Evolutionary conservation across 2,113 vertebrate species (phyloP), one percentile per base, ranked within the genome.

Genomic region (Mus spicilegus): DNA sequence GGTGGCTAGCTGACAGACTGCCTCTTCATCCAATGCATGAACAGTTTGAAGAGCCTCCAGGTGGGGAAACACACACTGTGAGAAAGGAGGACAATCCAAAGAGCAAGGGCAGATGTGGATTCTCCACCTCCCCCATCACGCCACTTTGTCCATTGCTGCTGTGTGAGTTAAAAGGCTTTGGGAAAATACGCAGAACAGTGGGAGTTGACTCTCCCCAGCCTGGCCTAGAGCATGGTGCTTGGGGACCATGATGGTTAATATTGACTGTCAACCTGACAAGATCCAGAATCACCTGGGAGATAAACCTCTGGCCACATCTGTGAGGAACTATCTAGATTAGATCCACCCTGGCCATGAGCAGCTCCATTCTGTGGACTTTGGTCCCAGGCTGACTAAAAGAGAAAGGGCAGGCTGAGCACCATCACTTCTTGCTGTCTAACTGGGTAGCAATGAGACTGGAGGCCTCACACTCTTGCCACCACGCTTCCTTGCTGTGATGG

Each of bases 151-250:
- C 72, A 30, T 39, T 81, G n/a, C 13, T 56, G 39, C 42, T 36
- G 36, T 33, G 3, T 56, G 91, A 97, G 69, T 42, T 6, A 67
- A 90, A 93, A 67, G 13, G 30, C 65, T 86, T 69, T 78, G 81
- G 67, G 96, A 81, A 97, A 96, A 69, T 97, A 94, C 92, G 88
- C 87, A 82, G 92, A 92, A 94, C 82, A 96, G 96, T 76, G 94
- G 85, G 94, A 96, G 87, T 95, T 93, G 67, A 22, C 91, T 96
- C 95, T 97, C 90, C 86, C 97, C 95, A 95, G 51, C 69, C 80
- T 7, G 0, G 17, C 49, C 97, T 19, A 96, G 73, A 97, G 65
- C 85, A 87, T 96, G 93, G 95, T 97, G 73, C 97, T 90, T 94
- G 89, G 90, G 91, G 94, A 36, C 17, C 1, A 20, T 7, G 17